Evolutionary conservation across 64 coral and sea anemone genomes (phyloP).

Genomic region (Platygyra sinensis): DNA sequence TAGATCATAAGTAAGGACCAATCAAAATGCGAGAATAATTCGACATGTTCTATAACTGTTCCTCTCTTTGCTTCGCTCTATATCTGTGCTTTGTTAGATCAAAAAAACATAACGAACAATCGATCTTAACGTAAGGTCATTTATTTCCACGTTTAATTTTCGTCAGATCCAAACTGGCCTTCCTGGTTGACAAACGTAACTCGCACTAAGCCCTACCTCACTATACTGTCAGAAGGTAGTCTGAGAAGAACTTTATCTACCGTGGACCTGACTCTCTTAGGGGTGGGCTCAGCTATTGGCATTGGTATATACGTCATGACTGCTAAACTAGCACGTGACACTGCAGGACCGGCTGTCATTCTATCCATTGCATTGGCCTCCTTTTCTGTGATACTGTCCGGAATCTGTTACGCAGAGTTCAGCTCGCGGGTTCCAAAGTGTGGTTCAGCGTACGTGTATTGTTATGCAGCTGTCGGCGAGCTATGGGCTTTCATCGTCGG

Average conservation of each 20-base stretch:
- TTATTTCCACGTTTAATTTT: neutral
- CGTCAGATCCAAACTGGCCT: neutral
- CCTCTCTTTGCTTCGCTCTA: too few relatives aligned
- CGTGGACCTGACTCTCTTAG: constrained; percentile 43
- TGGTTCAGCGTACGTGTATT: constrained; percentile 45
- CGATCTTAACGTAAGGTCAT: too few relatives aligned
- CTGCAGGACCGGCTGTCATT: constrained; percentile 19
- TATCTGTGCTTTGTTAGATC: too few relatives aligned
- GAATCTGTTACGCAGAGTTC: constrained; percentile 53
- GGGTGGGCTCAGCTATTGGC: constrained; percentile 32
- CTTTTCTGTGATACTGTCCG: constrained; percentile 25
- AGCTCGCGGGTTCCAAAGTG: constrained; percentile 48
- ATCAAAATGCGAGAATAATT: too few relatives aligned
- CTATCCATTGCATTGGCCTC: constrained; percentile 13
- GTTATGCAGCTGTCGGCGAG: constrained; percentile 39
- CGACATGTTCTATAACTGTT: too few relatives aligned
- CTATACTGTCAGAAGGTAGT: constrained; percentile 1
- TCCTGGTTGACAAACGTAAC: neutral
- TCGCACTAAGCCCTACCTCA: neutral
- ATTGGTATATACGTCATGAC: constrained; percentile 38
- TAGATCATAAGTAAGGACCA: too few relatives aligned
- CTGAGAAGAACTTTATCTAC: constrained; percentile 19
- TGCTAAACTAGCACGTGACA: constrained; percentile 12
- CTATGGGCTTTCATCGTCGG: constrained; percentile 49
- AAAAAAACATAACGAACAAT: too few relatives aligned